phyloP scores from a whole-genome alignment of 1,140 invertebrate genomes.

The Nephotettix cincticeps region DNA sequence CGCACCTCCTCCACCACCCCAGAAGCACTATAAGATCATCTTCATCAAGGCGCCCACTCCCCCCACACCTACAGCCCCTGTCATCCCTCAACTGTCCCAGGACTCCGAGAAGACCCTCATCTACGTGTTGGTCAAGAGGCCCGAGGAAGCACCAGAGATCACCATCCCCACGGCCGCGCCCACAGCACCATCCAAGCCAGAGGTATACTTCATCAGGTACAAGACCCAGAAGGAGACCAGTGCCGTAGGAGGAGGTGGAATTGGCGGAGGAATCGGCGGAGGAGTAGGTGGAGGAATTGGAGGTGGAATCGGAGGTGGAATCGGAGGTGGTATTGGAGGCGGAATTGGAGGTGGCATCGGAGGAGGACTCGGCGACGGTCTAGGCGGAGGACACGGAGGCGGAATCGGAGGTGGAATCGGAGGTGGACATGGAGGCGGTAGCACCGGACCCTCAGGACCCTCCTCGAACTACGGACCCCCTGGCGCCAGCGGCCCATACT shows the following conservation, averaged over 20 bases:
- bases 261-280: constrained; percentile 47
- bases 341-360: constrained; percentile 45
- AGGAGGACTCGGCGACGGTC: constrained; percentile 42
- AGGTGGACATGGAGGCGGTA: constrained; percentile 45
- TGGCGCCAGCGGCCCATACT: constrained; percentile 47
- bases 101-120: constrained; percentile 88
- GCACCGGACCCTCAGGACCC: constrained; percentile 56
- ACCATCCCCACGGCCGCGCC: constrained; percentile 69
- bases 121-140: constrained; percentile 84
- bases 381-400: constrained; percentile 46
- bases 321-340: constrained; percentile 45
- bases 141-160: constrained; percentile 76
- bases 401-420: constrained; percentile 43
- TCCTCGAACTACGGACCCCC: constrained; percentile 64
- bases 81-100: constrained; percentile 69
- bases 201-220: constrained; percentile 87
- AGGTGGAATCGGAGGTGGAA: constrained; percentile 42
- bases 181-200: constrained; percentile 78
- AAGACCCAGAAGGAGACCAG: constrained; percentile 67
- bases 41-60: constrained; percentile 86
- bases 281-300: constrained; percentile 46
- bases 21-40: constrained; percentile 87
- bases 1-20: constrained; percentile 58
- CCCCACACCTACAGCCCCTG: constrained; percentile 68
- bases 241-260: constrained; percentile 39